phyloP scores from a whole-genome alignment of 2,797 vertebrate genomes.

The Sebastes ruberrimus region DNA sequence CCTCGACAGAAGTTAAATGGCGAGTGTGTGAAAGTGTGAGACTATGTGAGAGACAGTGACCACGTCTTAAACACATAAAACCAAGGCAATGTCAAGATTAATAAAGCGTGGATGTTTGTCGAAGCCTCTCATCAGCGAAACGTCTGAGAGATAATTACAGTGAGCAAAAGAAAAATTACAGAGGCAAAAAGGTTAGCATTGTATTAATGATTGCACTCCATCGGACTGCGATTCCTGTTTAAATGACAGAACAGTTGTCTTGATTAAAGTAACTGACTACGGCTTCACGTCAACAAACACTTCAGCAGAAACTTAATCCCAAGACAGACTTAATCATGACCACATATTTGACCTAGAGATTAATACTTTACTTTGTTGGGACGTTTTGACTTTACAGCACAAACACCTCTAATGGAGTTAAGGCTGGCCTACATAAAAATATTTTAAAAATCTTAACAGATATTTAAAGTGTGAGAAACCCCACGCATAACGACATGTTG shows the following conservation, averaged over 20 bases:
- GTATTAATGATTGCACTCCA: conserved; percentile 36
- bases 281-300: conserved; percentile 19
- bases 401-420: not conserved
- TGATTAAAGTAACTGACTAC: conserved; percentile 40
- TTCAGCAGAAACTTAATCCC: conserved; percentile 1
- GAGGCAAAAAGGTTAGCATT: conserved; percentile 36
- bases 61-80: conserved; percentile 30
- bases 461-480: no score
- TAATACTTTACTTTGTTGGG: not conserved
- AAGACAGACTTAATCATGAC: not conserved
- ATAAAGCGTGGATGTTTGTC: conserved; percentile 54
- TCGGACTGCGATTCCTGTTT: conserved; percentile 15
- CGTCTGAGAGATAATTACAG: conserved; percentile 52
- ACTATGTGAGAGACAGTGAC: not conserved
- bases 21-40: not conserved
- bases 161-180: conserved; percentile 30
- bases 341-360: not conserved
- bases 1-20: conserved; percentile 11
- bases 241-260: conserved; percentile 23
- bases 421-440: not conserved
- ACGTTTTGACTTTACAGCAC: not conserved
- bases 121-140: conserved; percentile 35
- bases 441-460: not conserved
- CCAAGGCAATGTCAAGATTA: conserved; percentile 50
- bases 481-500: no score